These are phyloP conservation scores for Aphyosemion australe DNA, from an alignment of 2,113 vertebrate genomes.

Conservation along the genomic window DNA sequence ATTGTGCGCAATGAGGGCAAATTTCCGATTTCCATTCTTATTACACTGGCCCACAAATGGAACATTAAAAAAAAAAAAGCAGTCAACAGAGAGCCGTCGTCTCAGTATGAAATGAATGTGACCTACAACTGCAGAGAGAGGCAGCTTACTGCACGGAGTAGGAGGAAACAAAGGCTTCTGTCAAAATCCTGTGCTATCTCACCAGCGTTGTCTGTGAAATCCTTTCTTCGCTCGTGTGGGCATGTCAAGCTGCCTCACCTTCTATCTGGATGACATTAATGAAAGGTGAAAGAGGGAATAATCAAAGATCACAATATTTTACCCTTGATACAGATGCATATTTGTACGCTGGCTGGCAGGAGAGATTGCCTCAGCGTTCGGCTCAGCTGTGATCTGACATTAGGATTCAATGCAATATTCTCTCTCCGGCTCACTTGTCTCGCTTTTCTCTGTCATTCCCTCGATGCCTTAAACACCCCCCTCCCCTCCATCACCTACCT, in stretches of 20 bases:
- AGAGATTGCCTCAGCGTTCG: slow-evolving; percentile 42
- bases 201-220: slow-evolving; percentile 41
- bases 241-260: slow-evolving; percentile 42
- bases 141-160: slow-evolving; percentile 32
- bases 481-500: slow-evolving; percentile 30
- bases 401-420: slow-evolving; percentile 64
- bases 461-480: slow-evolving; percentile 4
- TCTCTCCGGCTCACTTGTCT: slow-evolving; percentile 51
- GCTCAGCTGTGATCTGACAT: slow-evolving; percentile 69
- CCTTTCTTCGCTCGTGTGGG: slow-evolving; percentile 35
- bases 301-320: slow-evolving; percentile 78
- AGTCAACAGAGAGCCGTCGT: slow-evolving; percentile 18
- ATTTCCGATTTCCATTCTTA: slow-evolving; percentile 55
- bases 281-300: slow-evolving; percentile 74
- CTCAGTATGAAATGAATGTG: slow-evolving; percentile 51
- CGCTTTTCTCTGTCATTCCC: slow-evolving; percentile 45
- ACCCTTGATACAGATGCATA: slow-evolving; percentile 61
- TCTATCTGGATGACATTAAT: slow-evolving; percentile 73
- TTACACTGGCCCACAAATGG: slow-evolving; percentile 47
- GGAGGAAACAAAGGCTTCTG: slow-evolving; percentile 63
- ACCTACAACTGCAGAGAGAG: slow-evolving; percentile 59
- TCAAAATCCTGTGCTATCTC: slow-evolving; percentile 55
- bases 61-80: slow-evolving; percentile 33
- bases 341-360: slow-evolving; percentile 39
- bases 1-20: slow-evolving; percentile 46